phyloP scores from a whole-genome alignment of 2,888 invertebrate genomes.

The Ectemnius continuus region DNA sequence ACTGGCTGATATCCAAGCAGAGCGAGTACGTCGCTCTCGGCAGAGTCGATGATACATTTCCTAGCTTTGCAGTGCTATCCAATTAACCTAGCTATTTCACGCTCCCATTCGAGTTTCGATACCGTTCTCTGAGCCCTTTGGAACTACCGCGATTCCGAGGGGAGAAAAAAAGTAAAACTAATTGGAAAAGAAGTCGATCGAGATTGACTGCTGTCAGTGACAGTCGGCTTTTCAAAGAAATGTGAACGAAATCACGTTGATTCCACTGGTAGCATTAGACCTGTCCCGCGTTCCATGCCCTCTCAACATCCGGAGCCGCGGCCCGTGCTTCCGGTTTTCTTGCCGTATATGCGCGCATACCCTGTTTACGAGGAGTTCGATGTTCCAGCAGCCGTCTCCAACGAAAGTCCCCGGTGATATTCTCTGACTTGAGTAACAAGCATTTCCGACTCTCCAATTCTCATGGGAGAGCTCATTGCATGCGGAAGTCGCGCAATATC shows the following conservation, averaged over 20 bases:
- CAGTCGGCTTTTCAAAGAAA: conserved; percentile 11
- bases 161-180: neutral
- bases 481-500: conserved; percentile 27
- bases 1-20: no score
- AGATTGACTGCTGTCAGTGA: neutral
- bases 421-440: conserved; percentile 1
- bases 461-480: neutral
- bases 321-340: conserved; percentile 74
- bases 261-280: conserved; percentile 64
- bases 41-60: no score
- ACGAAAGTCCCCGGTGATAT: neutral
- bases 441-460: no score
- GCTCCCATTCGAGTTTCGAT: neutral
- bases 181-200: neutral
- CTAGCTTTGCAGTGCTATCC: no score
- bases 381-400: conserved; percentile 17
- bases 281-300: conserved; percentile 54
- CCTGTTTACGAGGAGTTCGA: conserved; percentile 27
- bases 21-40: no score
- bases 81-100: no score
- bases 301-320: conserved; percentile 72
- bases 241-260: conserved; percentile 47
- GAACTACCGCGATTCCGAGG: neutral
- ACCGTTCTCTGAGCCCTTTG: conserved; percentile 1
- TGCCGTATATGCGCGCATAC: conserved; percentile 23